Evolutionary conservation across 2,797 vertebrate species (phyloP).

Genomic region (Rhynchonycteris naso): DNA sequence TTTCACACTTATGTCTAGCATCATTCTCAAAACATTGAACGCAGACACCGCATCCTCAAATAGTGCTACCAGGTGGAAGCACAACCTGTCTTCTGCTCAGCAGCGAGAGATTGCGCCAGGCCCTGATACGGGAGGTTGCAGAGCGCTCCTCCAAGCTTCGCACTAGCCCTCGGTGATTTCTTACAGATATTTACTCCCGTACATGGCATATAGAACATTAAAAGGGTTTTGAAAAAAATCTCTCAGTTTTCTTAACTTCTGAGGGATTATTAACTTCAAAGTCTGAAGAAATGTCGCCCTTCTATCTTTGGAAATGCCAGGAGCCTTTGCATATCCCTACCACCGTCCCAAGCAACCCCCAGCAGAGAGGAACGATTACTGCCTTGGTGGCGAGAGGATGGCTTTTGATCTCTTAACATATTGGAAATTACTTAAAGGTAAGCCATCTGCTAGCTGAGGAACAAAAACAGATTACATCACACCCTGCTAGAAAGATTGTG

Average conservation of each 20-base stretch:
- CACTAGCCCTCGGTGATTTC: conserved; percentile 71
- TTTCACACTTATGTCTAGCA: not conserved
- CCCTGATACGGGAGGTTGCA: not conserved
- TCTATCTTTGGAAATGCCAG: conserved; percentile 98
- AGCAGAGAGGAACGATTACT: conserved; percentile 93
- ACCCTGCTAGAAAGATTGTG: conserved; percentile 91
- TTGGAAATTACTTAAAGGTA: conserved; percentile 97
- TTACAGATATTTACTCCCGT: conserved; percentile 86
- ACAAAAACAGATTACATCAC: conserved; percentile 95
- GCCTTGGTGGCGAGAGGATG: conserved; percentile 87
- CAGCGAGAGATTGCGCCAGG: not conserved
- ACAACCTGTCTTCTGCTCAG: not conserved
- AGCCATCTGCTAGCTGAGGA: conserved; percentile 91
- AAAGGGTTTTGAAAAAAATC: conserved; percentile 86
- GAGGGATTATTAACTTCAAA: conserved; percentile 99
- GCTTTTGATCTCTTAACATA: conserved; percentile 93
- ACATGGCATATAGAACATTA: conserved; percentile 87
- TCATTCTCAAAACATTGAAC: not conserved
- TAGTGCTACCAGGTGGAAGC: not conserved
- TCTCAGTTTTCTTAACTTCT: conserved; percentile 94
- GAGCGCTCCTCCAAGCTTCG: not conserved
- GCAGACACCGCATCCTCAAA: not conserved
- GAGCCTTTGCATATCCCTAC: conserved; percentile 94
- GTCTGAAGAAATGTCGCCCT: conserved; percentile 96
- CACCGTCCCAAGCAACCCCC: conserved; percentile 89